Evolutionary conservation across 2,797 vertebrate species (phyloP).

Genomic region (Melanotaenia trifasciata): DNA sequence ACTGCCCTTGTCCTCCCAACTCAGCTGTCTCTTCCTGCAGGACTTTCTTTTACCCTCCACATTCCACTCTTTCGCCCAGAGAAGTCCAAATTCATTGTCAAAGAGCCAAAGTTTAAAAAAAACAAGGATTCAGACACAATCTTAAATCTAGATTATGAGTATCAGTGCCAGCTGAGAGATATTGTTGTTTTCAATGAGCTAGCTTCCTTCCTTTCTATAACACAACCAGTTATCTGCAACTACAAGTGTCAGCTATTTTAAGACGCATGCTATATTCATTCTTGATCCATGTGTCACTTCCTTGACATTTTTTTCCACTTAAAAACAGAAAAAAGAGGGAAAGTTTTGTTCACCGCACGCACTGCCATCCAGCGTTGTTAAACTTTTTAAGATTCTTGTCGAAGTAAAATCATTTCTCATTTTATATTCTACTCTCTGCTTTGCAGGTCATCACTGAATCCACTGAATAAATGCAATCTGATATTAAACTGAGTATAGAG

Average conservation of each 20-base stretch:
- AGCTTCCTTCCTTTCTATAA: conserved; percentile 56
- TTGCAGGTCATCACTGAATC: conserved; percentile 34
- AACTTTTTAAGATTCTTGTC: conserved; percentile 32
- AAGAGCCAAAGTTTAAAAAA: conserved; percentile 5
- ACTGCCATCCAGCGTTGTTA: conserved; percentile 34
- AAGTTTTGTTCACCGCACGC: conserved; percentile 21
- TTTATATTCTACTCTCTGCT: conserved; percentile 18
- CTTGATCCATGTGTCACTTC: conserved; percentile 52
- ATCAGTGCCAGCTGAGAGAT: conserved; percentile 38
- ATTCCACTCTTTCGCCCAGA: conserved; percentile 27
- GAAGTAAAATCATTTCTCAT: conserved; percentile 5
- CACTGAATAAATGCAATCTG: conserved; percentile 34
- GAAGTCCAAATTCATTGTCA: conserved; percentile 40
- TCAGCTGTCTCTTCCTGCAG: conserved; percentile 34
- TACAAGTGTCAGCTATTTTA: conserved; percentile 68
- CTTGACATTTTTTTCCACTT: conserved; percentile 41
- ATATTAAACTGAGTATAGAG: conserved; percentile 30
- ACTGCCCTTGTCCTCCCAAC: conserved; percentile 40
- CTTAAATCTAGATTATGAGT: conserved; percentile 38
- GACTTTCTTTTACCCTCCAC: conserved; percentile 23
- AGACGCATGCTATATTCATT: conserved; percentile 55
- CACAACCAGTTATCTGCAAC: conserved; percentile 56
- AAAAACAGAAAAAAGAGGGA: conserved; percentile 48
- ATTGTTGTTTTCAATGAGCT: conserved; percentile 44
- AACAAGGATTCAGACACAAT: conserved; percentile 22